Evolutionary conservation across 2,888 invertebrate genomes (phyloP), one percentile per base, ranked within the genome.

Genomic region (Ditula angustiorana): DNA sequence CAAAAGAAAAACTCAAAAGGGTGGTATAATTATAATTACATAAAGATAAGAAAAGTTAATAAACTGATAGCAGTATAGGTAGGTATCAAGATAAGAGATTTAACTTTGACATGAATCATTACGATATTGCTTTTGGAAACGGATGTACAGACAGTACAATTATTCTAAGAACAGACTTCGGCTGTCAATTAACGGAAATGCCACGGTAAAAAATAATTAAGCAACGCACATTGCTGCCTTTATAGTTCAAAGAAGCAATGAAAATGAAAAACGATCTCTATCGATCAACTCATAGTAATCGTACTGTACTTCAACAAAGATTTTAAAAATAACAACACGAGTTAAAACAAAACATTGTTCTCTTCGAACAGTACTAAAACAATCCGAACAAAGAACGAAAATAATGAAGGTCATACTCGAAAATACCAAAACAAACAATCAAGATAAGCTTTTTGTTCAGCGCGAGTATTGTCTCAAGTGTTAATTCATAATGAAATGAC

Each of bases 361-460:
- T 26, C 33, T 16, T 50, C 26, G 5, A 21, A 47, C 46, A 55
- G 41, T 19, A 49, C 33, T 33, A 5, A 28, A 52, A 24, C 28
- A 53, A 30, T 10, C 4, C 21, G 56, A 62, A 62, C 49, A 62
- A 62, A 61, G 35, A 24, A 13, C 11, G 5, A 53, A 55, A 55
- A 55, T 61, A 61, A 35, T 11, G 23, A 33, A 52, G 61, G 61
- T 37, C 33, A 44, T 19, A 61, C 21, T 26, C 26, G 49, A 56
- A 62, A 49, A 56, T 56, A 35, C 37, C 49, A 37, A 37, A 49
- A 62, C 56, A 62, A 56, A 55, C 35, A 21, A 55, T 44, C 35
- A 23, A 26, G 55, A 56, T 26, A 26, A 56, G 30, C 24, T 21
- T 47, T 53, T 61, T 33, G 24, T 24, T 50, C 33, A 10, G 11